phyloP scores from a whole-genome alignment of 2,797 vertebrate species.

The Peromyscus nudipes region DNA sequence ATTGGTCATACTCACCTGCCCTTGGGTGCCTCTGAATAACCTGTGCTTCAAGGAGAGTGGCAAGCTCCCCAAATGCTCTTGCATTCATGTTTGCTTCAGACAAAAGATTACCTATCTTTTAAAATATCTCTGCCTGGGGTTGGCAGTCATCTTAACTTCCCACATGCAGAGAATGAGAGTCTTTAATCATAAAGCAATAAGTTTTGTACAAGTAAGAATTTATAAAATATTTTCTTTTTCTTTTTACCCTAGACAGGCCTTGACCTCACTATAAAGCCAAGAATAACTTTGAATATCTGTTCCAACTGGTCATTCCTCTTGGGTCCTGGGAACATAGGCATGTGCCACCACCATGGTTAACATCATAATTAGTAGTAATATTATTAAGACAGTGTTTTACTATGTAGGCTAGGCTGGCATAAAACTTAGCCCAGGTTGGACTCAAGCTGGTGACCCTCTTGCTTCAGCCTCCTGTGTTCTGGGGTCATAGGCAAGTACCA shows the following conservation, averaged over 20 bases:
- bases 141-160: conserved; percentile 43
- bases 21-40: not conserved
- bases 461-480: not conserved
- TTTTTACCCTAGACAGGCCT: not conserved
- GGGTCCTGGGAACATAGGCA: not conserved
- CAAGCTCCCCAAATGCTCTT: not conserved
- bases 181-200: conserved; percentile 46
- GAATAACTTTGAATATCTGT: not conserved
- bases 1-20: not conserved
- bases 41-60: not conserved
- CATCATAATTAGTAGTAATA: too few species aligned
- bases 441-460: not conserved
- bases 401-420: too few species aligned
- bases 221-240: not conserved
- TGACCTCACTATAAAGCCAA: not conserved
- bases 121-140: not conserved
- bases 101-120: not conserved
- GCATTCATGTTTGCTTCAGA: conserved; percentile 39
- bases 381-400: not conserved
- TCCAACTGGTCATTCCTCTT: not conserved
- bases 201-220: conserved; percentile 38
- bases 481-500: not conserved
- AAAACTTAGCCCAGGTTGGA: not conserved
- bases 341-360: not conserved
- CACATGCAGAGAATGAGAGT: conserved; percentile 4